Evolutionary conservation across 2,113 vertebrate species (phyloP), one percentile per base, ranked within the genome.

Genomic region (Plecotus auritus): DNA sequence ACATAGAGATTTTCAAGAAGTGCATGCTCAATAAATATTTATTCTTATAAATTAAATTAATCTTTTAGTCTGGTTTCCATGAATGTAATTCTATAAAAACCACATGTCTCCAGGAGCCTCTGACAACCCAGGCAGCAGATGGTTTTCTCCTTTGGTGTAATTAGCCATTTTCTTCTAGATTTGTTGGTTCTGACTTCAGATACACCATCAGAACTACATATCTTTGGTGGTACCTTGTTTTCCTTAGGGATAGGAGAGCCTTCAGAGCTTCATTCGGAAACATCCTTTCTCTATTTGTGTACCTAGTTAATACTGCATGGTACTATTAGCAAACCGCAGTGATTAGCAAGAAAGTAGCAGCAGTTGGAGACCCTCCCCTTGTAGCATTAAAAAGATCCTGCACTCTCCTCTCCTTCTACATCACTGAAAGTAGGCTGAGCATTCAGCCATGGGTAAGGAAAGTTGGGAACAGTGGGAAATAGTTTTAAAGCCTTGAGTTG

Each of bases 1-100:
- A 7, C 17, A 35, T 28, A 32, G 30, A 23, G 42, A 22, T 93
- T 95, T 85, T 85, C 45, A 84, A 16, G 54, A 84, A 83, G 9
- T 85, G 4, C 3, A 1, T 84, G 22, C 23, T 85, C 22, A 49
- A n/a, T 88, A 77, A 56, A 67, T 84, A 64, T 95, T 74, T 88
- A 49, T 84, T 85, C 47, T 93, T 42, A 88, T 74, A 51, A 49
- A 74, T 73, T 94, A 80, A 92, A 51, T 69, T 91, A 88, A 88
- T 47, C 23, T 88, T 85, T 73, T 37, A 81, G 56, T 85, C 40
- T 81, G 17, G 18, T 80, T 95, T 67, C 7, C 22, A 64, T 78
- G 49, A 84, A 80, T 84, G 51, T 56, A 78, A 35, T 74, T 80
- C 30, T 84, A 8, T 73, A 90, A 89, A 93, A 86, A 45, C 47